Percentiles rank a stretch among this genome's conserved stretches.
These are phyloP conservation scores for Belonocnema kinseyi DNA, from an alignment of 1,140 invertebrate genomes.

Conservation along the genomic window DNA sequence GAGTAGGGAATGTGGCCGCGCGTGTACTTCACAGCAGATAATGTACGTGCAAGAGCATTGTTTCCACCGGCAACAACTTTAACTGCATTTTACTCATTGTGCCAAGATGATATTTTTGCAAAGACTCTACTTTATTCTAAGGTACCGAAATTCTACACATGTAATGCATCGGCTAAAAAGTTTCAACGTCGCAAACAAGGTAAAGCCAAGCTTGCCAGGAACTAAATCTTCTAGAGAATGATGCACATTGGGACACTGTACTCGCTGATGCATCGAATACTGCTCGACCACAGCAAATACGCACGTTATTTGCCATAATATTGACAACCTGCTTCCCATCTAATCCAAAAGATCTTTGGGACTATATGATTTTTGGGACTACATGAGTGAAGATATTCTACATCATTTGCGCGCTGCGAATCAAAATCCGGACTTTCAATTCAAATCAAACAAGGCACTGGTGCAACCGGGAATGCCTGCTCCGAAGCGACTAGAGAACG, in stretches of 20 bases:
- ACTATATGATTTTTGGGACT: conserved; percentile 67
- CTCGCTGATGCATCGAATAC: conserved; percentile 59
- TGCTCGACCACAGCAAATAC: conserved; percentile 62
- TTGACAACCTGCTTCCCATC: conserved; percentile 66
- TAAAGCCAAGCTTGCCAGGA: conserved; percentile 62
- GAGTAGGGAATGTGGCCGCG: conserved; percentile 54
- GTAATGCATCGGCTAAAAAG: too few relatives aligned
- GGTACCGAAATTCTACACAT: too few relatives aligned
- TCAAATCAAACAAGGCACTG: conserved; percentile 41
- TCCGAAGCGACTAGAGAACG: conserved; percentile 31
- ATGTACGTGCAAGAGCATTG: too few relatives aligned
- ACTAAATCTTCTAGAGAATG: conserved; percentile 66
- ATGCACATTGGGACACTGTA: conserved; percentile 64
- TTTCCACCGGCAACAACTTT: too few relatives aligned
- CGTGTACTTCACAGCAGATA: too few relatives aligned
- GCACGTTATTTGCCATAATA: conserved; percentile 69
- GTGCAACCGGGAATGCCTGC: conserved; percentile 39
- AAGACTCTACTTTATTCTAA: too few relatives aligned
- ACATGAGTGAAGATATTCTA: neutral
- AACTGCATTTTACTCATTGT: too few relatives aligned
- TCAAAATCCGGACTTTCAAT: too few relatives aligned
- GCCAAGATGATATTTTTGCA: too few relatives aligned
- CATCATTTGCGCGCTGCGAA: too few relatives aligned
- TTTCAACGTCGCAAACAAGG: too few relatives aligned
- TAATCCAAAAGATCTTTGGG: conserved; percentile 61